phyloP scores from a whole-genome alignment of 2,888 invertebrate species.

The Platynereis dumerilii region DNA sequence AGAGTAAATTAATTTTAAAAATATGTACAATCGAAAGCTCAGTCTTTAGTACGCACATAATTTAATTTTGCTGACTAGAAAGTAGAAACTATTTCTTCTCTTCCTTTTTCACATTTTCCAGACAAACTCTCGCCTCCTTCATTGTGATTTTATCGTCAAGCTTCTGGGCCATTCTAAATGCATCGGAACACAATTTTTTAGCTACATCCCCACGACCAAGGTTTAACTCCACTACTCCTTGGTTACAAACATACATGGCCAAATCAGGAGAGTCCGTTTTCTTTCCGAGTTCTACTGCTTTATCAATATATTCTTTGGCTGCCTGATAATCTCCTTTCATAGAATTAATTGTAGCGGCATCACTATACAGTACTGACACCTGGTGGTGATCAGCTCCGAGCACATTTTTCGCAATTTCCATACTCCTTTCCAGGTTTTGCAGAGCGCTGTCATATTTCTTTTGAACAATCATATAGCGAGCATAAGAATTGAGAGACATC shows the following conservation, averaged over 20 bases:
- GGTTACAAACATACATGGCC: background rate
- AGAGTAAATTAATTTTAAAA: too few relatives aligned
- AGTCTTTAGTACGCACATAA: too few relatives aligned
- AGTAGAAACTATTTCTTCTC: too few relatives aligned
- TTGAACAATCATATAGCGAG: background rate
- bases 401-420: constrained; percentile 2
- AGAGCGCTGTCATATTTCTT: background rate
- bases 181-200: background rate
- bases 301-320: background rate
- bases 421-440: background rate
- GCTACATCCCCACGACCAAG: background rate
- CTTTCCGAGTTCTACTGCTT: background rate
- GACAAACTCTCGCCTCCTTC: background rate
- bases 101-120: constrained; percentile 4
- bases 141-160: background rate
- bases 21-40: too few relatives aligned
- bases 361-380: background rate
- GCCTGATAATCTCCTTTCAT: constrained; percentile 1
- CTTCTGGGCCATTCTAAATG: background rate
- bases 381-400: background rate
- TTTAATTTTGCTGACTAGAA: too few relatives aligned
- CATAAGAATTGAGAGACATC: constrained; percentile 3
- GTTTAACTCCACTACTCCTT: background rate
- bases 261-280: background rate
- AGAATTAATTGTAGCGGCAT: background rate